Base-by-base conservation (phyloP, 2,888 invertebrate genomes). In the Caenorhabditis angaria region DNA sequence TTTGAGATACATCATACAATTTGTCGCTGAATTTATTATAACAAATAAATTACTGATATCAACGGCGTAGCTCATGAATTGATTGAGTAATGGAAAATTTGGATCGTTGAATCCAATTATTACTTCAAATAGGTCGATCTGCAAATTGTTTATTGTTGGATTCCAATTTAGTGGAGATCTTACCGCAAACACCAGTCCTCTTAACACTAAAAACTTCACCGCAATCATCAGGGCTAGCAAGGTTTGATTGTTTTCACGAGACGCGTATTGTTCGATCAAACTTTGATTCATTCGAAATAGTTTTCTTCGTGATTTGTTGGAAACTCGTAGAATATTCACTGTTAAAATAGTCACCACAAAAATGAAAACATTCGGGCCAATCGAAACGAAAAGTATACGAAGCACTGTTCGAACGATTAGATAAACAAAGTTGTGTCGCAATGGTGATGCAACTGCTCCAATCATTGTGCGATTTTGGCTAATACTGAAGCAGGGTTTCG, bases 21-120 rank as follows among this genome's bases (percentile, higher is more conserved):
- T 85, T n/a, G 85, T 85, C 10, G 85, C 83, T 47, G 82, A 82
- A 67, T 85, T 85, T 56, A 85, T 63, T 14, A 85, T 68, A 8
- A 85, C 70, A 61, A 85, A 62, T 54, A 85, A 81, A 50, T 85
- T 85, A 29, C 78, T 78, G 25, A 78, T 77, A 65, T 83, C 83
- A 25, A 80, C 67, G 10, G 76, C 60, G 25, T 78, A 73, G 32
- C 71, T 5, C 10, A 18, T 41, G 14, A 10, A n/a, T n/a, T n/a
- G n/a, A n/a, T n/a, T n/a, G n/a, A n/a, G n/a, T n/a, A n/a, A n/a
- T n/a, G n/a, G n/a, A n/a, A n/a, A n/a, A n/a, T n/a, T 10, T 10
- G 41, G 72, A 57, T 70, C 70, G 2, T 71, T 56, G 10, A 71
- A 65, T 0, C 77, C 83, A 22, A 77, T 65, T 14, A 76, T 71